Base-by-base conservation (phyloP, 2,113 vertebrate genomes). In the Rhynchopsitta pachyrhyncha region DNA sequence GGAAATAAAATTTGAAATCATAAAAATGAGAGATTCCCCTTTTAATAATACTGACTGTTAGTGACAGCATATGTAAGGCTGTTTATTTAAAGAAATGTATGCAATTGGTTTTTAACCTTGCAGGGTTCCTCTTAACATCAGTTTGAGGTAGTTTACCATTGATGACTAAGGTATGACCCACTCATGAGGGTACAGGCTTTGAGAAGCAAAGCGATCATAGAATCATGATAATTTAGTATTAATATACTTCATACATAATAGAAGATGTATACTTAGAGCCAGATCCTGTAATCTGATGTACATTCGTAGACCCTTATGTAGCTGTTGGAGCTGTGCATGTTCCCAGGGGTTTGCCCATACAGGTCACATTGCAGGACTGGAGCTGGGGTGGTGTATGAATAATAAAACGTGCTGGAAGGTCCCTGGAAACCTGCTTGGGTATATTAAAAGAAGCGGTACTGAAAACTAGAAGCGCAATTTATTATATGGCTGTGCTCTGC, bases 381-480 rank as follows among this genome's bases (percentile, higher is more conserved):
- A 33, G 7, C n/a, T 68, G 39, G n/a, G 47, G 39, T 76, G 44
- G 68, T 63, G 28, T 84, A 33, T 50, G n/a, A 88, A 89, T 52
- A 90, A 52, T 82, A 44, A 67, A 91, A 95, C 70, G 15, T 73
- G 47, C 66, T 90, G 44, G 53, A 92, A 97, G 80, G 33, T 57
- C 80, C 86, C 66, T 92, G 57, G 76, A 82, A 90, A 85, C 59
- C 28, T 79, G 41, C 49, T 85, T 94, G 49, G 60, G 10, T 92
- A 57, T 88, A 79, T 57, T 91, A 85, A 92, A 93, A 92, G 39
- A 86, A 93, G 14, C 82, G 88, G 33, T 80, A 70, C n/a, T 68
- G 76, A 90, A 92, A 96, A 86, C 41, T 78, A 69, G 91, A 93
- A 96, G 88, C 39, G 31, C 2, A 0, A 88, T 95, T 97, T 96